phyloP scores from a whole-genome alignment of 2,888 invertebrate species.

The Drosophila hamatofila region DNA sequence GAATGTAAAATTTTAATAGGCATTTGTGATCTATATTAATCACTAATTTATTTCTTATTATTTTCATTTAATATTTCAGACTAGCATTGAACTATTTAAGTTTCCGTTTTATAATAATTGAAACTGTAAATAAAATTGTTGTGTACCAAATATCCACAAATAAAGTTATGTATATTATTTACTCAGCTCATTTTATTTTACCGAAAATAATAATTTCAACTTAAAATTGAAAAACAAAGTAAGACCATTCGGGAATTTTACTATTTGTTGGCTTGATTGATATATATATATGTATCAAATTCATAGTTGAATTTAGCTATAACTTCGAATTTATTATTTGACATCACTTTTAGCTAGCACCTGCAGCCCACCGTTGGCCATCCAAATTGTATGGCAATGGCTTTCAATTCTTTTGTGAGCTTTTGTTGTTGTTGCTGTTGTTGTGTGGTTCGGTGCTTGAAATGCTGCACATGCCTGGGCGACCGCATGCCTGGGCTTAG shows the following conservation, averaged over 20 bases:
- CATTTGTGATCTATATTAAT: too few relatives aligned
- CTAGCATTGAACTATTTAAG: neutral
- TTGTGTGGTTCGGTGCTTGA: constrained; percentile 55
- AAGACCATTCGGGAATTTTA: neutral
- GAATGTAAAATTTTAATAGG: neutral
- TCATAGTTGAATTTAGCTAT: constrained; percentile 24
- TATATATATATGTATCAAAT: neutral
- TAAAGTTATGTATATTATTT: too few relatives aligned
- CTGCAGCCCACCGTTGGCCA: constrained; percentile 37
- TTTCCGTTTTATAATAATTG: neutral
- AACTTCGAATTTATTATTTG: constrained; percentile 2
- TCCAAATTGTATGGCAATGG: constrained; percentile 67
- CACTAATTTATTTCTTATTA: too few relatives aligned
- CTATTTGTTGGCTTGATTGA: neutral
- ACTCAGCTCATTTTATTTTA: neutral
- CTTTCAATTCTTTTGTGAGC: constrained; percentile 64
- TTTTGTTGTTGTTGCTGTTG: constrained; percentile 35
- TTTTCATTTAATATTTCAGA: neutral
- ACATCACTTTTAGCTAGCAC: constrained; percentile 45
- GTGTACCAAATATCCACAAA: neutral
- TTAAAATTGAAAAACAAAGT: neutral
- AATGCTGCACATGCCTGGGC: constrained; percentile 80
- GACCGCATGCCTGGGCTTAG: constrained; percentile 79
- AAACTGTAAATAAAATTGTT: neutral
- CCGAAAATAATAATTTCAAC: neutral